These are phyloP conservation scores for Drosophila limbata DNA, from an alignment of 2,888 invertebrate species.

Conservation along the genomic window DNA sequence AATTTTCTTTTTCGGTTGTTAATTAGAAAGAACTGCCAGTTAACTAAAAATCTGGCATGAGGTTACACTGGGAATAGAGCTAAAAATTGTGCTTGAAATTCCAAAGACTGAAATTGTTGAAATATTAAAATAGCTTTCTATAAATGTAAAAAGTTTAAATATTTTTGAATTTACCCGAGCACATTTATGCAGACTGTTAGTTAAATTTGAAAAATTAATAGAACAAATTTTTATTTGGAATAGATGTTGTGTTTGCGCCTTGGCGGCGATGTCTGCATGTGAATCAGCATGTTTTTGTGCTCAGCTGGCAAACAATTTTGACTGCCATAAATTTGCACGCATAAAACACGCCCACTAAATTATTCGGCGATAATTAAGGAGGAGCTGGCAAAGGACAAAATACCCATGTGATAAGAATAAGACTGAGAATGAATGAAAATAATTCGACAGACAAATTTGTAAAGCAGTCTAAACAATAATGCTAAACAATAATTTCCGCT, in stretches of 20 bases:
- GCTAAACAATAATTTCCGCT: slow-evolving; percentile 78
- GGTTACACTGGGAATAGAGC: neutral
- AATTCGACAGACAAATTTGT: slow-evolving; percentile 76
- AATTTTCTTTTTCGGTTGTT: slow-evolving; percentile 26
- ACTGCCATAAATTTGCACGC: slow-evolving; percentile 65
- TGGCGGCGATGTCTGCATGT: slow-evolving; percentile 27
- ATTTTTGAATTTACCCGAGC: too few species aligned
- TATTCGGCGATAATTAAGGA: slow-evolving; percentile 45
- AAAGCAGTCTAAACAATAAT: slow-evolving; percentile 76
- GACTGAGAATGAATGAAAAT: slow-evolving; percentile 64
- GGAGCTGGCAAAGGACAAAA: slow-evolving; percentile 15
- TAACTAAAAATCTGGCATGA: neutral
- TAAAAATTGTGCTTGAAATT: too few species aligned
- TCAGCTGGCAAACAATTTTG: slow-evolving; percentile 27
- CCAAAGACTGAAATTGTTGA: too few species aligned
- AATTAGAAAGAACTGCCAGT: slow-evolving; percentile 34
- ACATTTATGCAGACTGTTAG: too few species aligned
- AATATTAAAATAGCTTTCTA: too few species aligned
- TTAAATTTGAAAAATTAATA: too few species aligned
- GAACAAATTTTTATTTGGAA: too few species aligned
- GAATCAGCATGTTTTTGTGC: slow-evolving; percentile 42
- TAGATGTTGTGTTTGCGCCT: too few species aligned
- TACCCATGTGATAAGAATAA: slow-evolving; percentile 15
- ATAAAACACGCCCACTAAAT: slow-evolving; percentile 64
- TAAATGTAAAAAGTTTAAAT: too few species aligned